These are phyloP conservation scores for Nematopogon swammerdamellus DNA, from an alignment of 2,888 invertebrate species.

Conservation along the genomic window DNA sequence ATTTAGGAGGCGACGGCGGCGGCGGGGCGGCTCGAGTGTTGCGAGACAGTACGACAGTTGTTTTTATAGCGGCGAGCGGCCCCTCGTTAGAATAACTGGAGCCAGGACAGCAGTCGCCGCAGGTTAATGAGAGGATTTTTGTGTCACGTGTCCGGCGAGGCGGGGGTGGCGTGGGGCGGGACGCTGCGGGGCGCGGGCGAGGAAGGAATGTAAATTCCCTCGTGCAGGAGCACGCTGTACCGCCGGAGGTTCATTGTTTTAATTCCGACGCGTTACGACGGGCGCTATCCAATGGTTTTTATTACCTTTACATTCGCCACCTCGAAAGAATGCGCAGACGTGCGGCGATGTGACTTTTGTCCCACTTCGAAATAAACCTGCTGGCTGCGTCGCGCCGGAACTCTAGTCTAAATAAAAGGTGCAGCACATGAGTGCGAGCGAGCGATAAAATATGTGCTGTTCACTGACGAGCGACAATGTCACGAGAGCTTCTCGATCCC, in stretches of 20 bases:
- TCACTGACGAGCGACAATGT: too few relatives aligned
- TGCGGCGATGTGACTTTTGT: too few relatives aligned
- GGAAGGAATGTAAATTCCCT: slow-evolving; percentile 53
- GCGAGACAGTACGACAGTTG: background rate
- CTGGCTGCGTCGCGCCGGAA: too few relatives aligned
- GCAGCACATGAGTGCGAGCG: too few relatives aligned
- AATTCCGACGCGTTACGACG: slow-evolving; percentile 29
- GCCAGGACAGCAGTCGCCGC: slow-evolving; percentile 14
- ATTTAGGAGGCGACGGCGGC: background rate
- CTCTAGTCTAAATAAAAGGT: too few relatives aligned
- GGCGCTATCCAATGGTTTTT: background rate
- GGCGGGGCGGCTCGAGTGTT: too few relatives aligned
- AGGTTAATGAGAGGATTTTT: slow-evolving; percentile 54
- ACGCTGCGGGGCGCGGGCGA: slow-evolving; percentile 26
- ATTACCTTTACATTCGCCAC: background rate
- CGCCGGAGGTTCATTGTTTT: slow-evolving; percentile 40
- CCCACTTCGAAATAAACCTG: too few relatives aligned
- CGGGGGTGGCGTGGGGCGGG: too few relatives aligned
- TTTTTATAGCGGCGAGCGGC: background rate
- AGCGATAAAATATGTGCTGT: too few relatives aligned
- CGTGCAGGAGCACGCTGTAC: slow-evolving; percentile 36
- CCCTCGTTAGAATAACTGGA: background rate
- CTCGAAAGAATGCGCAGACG: background rate
- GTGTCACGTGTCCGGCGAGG: slow-evolving; percentile 26
- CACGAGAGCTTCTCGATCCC: too few relatives aligned